These are phyloP conservation scores for Eurosta solidaginis DNA, from an alignment of 1,140 invertebrate genomes.

Conservation along the genomic window DNA sequence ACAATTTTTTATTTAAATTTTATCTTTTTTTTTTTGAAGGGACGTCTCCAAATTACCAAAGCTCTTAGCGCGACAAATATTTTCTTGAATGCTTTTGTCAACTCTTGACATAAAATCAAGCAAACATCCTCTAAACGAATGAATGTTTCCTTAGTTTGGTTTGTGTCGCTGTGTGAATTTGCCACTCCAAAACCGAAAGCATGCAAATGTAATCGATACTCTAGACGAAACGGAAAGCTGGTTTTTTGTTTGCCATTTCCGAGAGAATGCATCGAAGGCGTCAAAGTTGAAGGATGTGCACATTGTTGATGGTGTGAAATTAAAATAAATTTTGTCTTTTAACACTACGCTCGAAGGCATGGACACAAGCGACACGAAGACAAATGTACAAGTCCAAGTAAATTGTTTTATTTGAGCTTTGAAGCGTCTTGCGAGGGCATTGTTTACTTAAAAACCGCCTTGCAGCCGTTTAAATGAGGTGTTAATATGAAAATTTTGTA, in stretches of 20 bases:
- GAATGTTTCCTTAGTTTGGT: background rate
- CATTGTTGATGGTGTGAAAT: constrained; percentile 23
- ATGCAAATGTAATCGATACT: constrained; percentile 19
- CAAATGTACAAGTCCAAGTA: too few species aligned
- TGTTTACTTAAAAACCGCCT: too few species aligned
- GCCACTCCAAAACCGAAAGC: background rate
- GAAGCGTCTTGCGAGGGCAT: too few species aligned
- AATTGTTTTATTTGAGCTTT: too few species aligned
- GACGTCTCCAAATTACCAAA: background rate
- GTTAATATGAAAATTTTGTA: constrained; percentile 21
- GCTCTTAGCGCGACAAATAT: background rate
- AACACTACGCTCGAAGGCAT: too few species aligned
- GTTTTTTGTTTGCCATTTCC: constrained; percentile 12
- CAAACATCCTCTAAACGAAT: constrained; percentile 3
- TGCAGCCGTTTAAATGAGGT: constrained; percentile 15
- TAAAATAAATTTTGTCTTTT: too few species aligned
- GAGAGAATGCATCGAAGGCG: background rate
- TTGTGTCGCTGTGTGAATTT: background rate
- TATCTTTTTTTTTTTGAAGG: too few species aligned
- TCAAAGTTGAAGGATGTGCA: constrained; percentile 25
- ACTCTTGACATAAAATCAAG: constrained; percentile 25
- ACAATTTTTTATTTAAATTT: too few species aligned
- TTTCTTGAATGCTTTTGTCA: constrained; percentile 14
- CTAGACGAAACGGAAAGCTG: background rate
- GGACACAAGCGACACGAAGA: too few species aligned